These are phyloP conservation scores for Murina feae DNA, from an alignment of 2,113 vertebrate genomes.

Conservation along the genomic window DNA sequence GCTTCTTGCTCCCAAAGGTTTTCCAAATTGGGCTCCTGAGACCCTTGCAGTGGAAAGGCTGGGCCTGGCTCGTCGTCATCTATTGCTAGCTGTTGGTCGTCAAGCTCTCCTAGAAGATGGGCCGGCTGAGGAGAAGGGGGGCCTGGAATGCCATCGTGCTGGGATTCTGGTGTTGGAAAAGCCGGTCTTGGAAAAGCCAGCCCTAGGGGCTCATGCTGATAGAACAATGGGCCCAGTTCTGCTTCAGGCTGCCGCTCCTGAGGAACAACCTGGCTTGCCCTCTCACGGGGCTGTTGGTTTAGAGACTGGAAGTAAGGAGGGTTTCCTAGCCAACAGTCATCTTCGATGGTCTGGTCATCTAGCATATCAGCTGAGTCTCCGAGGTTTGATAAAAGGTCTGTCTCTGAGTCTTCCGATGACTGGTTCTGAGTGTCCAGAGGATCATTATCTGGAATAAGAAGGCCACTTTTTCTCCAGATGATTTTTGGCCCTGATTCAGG, in stretches of 20 bases:
- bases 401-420: slow-evolving; percentile 51
- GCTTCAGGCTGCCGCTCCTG: slow-evolving; percentile 70
- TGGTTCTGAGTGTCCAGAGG: slow-evolving; percentile 41
- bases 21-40: slow-evolving; percentile 58
- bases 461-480: slow-evolving; percentile 52
- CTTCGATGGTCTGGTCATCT: slow-evolving; percentile 46
- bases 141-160: slow-evolving; percentile 79
- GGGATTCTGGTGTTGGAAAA: slow-evolving; percentile 76
- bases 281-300: slow-evolving; percentile 6
- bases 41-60: slow-evolving; percentile 63
- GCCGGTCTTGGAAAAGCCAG: slow-evolving; percentile 71
- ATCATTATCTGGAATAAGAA: slow-evolving; percentile 36
- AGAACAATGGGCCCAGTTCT: slow-evolving; percentile 63
- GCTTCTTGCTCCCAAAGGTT: slow-evolving; percentile 76
- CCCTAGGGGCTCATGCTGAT: slow-evolving; percentile 67
- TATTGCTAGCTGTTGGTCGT: slow-evolving; percentile 53
- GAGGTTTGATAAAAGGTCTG: slow-evolving; percentile 50
- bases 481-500: slow-evolving; percentile 39
- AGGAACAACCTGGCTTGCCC: slow-evolving; percentile 60
- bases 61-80: slow-evolving; percentile 79
- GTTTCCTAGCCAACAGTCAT: slow-evolving; percentile 56
- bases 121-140: slow-evolving; percentile 75
- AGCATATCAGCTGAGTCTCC: neutral
- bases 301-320: neutral
- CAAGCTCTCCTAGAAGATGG: slow-evolving; percentile 72